These are phyloP conservation scores for Ptychodera flava DNA, from an alignment of 35 echinoderm and acorn worm genomes.

Conservation along the genomic window DNA sequence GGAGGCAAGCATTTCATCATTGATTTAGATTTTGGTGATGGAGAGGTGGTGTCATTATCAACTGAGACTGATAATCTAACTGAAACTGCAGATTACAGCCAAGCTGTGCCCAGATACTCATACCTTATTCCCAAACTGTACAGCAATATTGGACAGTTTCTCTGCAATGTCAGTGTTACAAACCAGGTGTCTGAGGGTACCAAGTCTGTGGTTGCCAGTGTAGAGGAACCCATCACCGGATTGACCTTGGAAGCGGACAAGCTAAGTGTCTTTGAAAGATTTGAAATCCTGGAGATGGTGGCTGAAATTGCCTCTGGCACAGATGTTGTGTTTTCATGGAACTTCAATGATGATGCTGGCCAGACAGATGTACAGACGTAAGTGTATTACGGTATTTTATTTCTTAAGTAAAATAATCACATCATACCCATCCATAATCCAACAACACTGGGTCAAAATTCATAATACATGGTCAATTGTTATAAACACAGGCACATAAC, in stretches of 20 bases:
- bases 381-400: no score
- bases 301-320: conserved; percentile 51
- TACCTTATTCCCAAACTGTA: conserved; percentile 56
- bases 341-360: conserved; percentile 44
- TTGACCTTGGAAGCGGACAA: conserved; percentile 38
- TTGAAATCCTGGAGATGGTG: conserved; percentile 27
- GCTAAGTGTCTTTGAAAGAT: conserved; percentile 28
- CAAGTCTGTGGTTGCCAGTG: conserved; percentile 16
- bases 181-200: conserved; percentile 56
- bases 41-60: background rate
- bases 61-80: background rate
- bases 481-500: no score
- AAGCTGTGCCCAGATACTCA: background rate
- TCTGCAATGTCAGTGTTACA: conserved; percentile 26
- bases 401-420: no score
- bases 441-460: no score
- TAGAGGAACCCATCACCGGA: conserved; percentile 70
- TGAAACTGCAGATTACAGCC: background rate
- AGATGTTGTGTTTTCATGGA: conserved; percentile 64
- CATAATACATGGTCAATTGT: no score
- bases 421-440: no score
- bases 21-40: conserved; percentile 61
- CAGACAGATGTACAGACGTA: conserved; percentile 23
- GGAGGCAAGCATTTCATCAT: conserved; percentile 59
- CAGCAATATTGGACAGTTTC: conserved; percentile 39